Evolutionary conservation across 2,888 invertebrate genomes (phyloP).

Genomic region (Candidula unifasciata): DNA sequence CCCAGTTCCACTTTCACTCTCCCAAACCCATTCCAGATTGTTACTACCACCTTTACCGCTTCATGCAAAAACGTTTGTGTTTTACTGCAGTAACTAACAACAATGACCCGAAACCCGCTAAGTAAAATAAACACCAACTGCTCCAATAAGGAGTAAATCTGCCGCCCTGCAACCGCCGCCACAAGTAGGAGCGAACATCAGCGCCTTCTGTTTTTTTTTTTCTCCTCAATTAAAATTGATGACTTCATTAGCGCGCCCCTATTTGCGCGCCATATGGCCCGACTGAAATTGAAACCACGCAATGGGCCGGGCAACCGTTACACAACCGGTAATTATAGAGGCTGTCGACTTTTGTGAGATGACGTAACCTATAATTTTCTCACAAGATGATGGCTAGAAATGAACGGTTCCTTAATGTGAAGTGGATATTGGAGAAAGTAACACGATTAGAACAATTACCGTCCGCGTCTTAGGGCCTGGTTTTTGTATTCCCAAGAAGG

Average conservation of each 20-base stretch:
- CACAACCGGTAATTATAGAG: constrained; percentile 28
- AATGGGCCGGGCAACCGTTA: neutral
- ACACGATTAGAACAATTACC: too few species aligned
- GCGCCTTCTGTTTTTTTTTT: neutral
- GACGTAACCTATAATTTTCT: neutral
- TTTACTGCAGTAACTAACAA: too few species aligned
- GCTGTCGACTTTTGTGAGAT: neutral
- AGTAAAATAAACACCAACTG: too few species aligned
- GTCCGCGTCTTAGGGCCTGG: too few species aligned
- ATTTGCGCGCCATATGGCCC: constrained; percentile 40
- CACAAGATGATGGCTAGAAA: neutral
- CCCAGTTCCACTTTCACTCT: too few species aligned
- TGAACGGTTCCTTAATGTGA: neutral
- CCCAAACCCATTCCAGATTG: too few species aligned
- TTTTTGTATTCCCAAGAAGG: too few species aligned
- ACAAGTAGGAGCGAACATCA: neutral
- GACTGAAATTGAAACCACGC: constrained; percentile 1
- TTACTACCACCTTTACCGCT: too few species aligned
- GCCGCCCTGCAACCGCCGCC: neutral
- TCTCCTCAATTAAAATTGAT: neutral
- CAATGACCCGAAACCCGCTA: too few species aligned
- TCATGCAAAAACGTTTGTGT: too few species aligned
- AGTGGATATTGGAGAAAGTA: neutral
- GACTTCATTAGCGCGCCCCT: neutral
- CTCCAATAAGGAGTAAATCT: too few species aligned